Evolutionary conservation across 2,888 invertebrate species (phyloP), one percentile per base, ranked within the genome.

Genomic region (Pelosia muscerda): DNA sequence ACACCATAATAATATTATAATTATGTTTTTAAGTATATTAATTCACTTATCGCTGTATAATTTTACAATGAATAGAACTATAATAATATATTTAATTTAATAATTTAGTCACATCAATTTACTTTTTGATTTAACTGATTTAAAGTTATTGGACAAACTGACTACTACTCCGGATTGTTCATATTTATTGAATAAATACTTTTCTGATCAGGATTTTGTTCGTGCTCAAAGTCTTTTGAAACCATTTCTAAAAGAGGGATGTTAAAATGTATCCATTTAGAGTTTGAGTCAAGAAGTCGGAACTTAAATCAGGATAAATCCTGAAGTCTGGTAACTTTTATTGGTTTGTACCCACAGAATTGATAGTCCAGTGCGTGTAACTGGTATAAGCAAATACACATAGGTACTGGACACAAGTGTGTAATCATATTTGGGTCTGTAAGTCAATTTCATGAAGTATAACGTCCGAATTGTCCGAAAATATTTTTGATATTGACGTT

Each of bases 81-180:
- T 42, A n/a, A n/a, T n/a, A n/a, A n/a, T n/a, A n/a, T n/a, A n/a
- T n/a, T n/a, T n/a, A n/a, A n/a, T n/a, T n/a, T n/a, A n/a, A n/a
- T 49, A n/a, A 49, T 49, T 49, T n/a, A 49, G 49, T 49, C 49
- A 49, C n/a, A n/a, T 49, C 49, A 49, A n/a, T n/a, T 49, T 49
- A 49, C n/a, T 19, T 42, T 49, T 49, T 49, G 49, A 49, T 49
- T 49, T n/a, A 49, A n/a, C 49, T n/a, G 19, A 49, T 49, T 6
- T 49, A n/a, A 49, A 49, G n/a, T 49, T 49, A 19, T 49, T 49
- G n/a, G 49, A 9, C 49, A 49, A n/a, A 49, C n/a, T 19, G n/a
- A 19, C 49, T n/a, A n/a, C n/a, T 19, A n/a, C 8, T n/a, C 49
- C n/a, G 49, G 9, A 49, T 49, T 49, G 0, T 1, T 42, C 5